These are phyloP conservation scores for Incurvaria masculella DNA, from an alignment of 2,888 invertebrate species.

Conservation along the genomic window DNA sequence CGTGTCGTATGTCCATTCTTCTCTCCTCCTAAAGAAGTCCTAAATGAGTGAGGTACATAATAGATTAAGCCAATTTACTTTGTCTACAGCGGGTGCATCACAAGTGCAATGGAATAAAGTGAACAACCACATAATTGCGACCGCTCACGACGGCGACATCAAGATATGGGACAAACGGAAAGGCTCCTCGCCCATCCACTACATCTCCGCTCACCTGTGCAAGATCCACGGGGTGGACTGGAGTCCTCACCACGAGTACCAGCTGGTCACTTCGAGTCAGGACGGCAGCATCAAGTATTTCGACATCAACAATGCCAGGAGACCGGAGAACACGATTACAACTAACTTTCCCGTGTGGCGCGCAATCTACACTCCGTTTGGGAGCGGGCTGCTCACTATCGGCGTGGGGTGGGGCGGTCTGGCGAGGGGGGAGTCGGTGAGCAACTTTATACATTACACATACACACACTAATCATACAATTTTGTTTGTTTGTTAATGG, in stretches of 20 bases:
- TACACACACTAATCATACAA: too few species aligned
- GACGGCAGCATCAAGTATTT: conserved; percentile 95
- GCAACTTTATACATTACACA: too few species aligned
- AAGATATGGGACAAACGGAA: conserved; percentile 95
- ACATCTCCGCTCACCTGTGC: conserved; percentile 86
- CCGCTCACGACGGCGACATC: conserved; percentile 94
- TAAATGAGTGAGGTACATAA: too few species aligned
- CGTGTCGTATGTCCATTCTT: too few species aligned
- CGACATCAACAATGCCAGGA: conserved; percentile 81
- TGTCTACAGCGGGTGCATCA: conserved; percentile 73
- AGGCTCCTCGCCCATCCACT: conserved; percentile 81
- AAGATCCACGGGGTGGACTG: conserved; percentile 94
- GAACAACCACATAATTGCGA: conserved; percentile 80
- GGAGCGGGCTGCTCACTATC: conserved; percentile 87
- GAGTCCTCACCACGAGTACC: conserved; percentile 83
- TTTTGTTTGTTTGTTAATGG: too few species aligned
- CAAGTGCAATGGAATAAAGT: conserved; percentile 94
- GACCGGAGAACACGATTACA: conserved; percentile 80
- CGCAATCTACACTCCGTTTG: conserved; percentile 91
- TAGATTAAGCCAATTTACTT: conserved; percentile 5
- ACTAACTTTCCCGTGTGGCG: conserved; percentile 90
- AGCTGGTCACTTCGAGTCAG: conserved; percentile 89
- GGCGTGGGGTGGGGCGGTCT: conserved; percentile 85
- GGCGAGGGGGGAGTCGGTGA: conserved; percentile 68
- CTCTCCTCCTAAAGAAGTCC: too few species aligned